A percentile compares a stretch with the other conserved stretches of the same genome.
phyloP scores from a whole-genome alignment of 2,113 vertebrate species.

The Carassius gibelio region DNA sequence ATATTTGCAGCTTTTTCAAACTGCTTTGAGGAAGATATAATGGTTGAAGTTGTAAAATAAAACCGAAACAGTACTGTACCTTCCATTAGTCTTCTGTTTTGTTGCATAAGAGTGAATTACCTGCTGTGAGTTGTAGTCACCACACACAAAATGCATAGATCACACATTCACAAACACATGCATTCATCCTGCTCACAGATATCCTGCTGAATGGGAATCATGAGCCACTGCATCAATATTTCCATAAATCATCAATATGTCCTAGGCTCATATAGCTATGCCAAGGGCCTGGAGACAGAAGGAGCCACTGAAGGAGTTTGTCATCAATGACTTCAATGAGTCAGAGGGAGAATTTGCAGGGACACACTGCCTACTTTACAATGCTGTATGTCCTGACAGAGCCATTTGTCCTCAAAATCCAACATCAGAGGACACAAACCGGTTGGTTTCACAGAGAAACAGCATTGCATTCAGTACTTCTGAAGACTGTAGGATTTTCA shows the following conservation, averaged over 20 bases:
- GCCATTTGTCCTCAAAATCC: background rate
- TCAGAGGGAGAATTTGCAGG: background rate
- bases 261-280: slow-evolving; percentile 18
- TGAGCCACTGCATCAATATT: slow-evolving; percentile 39
- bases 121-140: slow-evolving; percentile 23
- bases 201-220: slow-evolving; percentile 26
- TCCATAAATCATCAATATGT: slow-evolving; percentile 21
- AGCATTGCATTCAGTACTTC: background rate
- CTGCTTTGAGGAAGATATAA: background rate
- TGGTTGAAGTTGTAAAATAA: background rate
- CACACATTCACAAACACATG: slow-evolving; percentile 38
- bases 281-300: slow-evolving; percentile 15
- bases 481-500: background rate
- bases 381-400: background rate
- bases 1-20: background rate
- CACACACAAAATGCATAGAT: slow-evolving; percentile 24
- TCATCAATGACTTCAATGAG: background rate
- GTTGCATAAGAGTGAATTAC: slow-evolving; percentile 2
- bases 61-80: background rate
- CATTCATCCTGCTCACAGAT: slow-evolving; percentile 23
- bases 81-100: background rate
- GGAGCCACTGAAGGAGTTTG: background rate
- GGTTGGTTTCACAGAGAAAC: background rate
- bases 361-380: background rate
- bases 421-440: background rate